Evolutionary conservation across 30 jellyfish, hydroid and myxozoan species (phyloP), one percentile per base, ranked within the genome.

Genomic region (Clytia hemisphaerica): DNA sequence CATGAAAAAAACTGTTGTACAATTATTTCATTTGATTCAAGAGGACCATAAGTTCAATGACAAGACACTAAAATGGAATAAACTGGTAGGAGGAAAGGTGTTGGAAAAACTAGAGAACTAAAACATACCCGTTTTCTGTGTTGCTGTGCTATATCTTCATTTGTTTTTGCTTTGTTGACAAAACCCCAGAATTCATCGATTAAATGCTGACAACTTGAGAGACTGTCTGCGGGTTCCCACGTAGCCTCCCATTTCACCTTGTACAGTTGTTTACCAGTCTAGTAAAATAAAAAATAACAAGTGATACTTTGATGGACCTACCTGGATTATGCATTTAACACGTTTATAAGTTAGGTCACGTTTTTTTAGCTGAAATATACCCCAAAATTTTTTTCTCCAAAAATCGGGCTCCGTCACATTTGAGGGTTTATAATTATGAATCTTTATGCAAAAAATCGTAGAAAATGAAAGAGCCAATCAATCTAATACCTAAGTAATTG

Each of bases 171-270:
- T 32, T 65, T 65, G 67, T 65, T 65, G 37, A 65, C 78, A 37
- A 37, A 65, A 4, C 68, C 37, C 78, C 78, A 65, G 44, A 65
- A 65, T n/a, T 65, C 78, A 36, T 65, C 78, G n/a, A 65, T 65
- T 36, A 65, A 65, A 34, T 65, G 61, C 36, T 65, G 78, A 36
- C 78, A 65, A 16, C 78, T 65, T 0, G 67, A 35, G 5, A 65
- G 29, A 28, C 44, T 65, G 37, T 65, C 78, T 7, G 67, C 33
- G 16, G 78, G 78, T 26, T 65, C 78, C 78, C 78, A 65, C 21
- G 78, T 65, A 7, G 78, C 68, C 72, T 65, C 78, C 78, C 78
- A 65, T 37, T 65, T 65, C 32, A 65, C 78, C 25, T 48, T 45
- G 44, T 65, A 65, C 78, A 65, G 37, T 67, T 65, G 78, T 25